phyloP scores from a whole-genome alignment of 1,140 invertebrate genomes.

The Rhopalosiphum padi region DNA sequence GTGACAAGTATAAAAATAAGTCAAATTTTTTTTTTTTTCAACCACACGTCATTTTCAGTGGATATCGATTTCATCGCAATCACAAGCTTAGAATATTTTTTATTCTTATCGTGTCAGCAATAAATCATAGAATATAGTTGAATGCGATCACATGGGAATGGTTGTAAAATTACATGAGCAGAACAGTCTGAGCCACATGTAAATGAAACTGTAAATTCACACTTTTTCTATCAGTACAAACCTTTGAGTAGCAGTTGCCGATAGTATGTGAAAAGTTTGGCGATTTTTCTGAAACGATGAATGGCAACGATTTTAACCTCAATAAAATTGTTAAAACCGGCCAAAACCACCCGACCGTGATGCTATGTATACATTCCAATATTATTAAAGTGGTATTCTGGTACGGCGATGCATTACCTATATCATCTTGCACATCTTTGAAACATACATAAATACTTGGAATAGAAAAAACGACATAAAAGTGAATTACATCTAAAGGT shows the following conservation, averaged over 20 bases:
- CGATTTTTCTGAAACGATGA: background rate
- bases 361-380: background rate
- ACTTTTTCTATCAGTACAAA: background rate
- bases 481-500: background rate
- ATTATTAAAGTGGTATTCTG: background rate
- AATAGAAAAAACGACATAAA: background rate
- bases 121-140: background rate
- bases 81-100: background rate
- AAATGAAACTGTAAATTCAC: background rate
- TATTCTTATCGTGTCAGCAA: background rate
- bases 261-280: background rate
- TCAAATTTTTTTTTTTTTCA: background rate
- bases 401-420: background rate
- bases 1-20: background rate
- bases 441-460: background rate
- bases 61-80: background rate
- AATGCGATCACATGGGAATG: background rate
- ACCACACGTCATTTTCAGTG: background rate
- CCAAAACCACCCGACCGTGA: background rate
- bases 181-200: background rate
- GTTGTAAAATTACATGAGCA: background rate
- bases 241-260: background rate
- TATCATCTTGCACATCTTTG: background rate
- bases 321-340: background rate
- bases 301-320: background rate